phyloP scores from a whole-genome alignment of 1,140 invertebrate genomes.

The Eciton burchellii region DNA sequence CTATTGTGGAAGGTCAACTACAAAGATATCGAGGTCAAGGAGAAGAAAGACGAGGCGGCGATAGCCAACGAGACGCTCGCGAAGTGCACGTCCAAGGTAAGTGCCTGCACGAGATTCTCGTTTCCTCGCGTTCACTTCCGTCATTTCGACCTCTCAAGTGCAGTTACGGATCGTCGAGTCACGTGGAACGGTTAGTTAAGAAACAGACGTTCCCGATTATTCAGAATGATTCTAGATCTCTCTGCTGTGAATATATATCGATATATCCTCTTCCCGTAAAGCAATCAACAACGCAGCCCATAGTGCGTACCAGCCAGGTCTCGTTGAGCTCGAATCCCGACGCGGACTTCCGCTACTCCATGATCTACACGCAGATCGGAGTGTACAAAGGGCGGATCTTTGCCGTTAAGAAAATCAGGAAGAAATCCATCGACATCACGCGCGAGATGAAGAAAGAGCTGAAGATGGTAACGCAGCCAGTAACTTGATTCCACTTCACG shows the following conservation, averaged over 20 bases:
- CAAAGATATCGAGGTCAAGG: slow-evolving; percentile 92
- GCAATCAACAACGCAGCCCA: slow-evolving; percentile 82
- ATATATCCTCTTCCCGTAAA: slow-evolving; percentile 22
- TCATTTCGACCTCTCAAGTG: neutral
- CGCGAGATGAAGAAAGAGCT: slow-evolving; percentile 97
- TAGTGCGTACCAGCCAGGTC: slow-evolving; percentile 93
- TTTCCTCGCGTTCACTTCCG: neutral
- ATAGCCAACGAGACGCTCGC: slow-evolving; percentile 49
- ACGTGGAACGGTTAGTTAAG: neutral
- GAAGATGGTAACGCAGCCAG: slow-evolving; percentile 90
- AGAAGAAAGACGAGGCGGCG: slow-evolving; percentile 81
- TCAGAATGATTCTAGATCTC: neutral
- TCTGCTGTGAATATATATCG: neutral
- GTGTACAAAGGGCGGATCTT: slow-evolving; percentile 95
- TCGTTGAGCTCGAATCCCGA: slow-evolving; percentile 94
- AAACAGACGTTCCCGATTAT: neutral
- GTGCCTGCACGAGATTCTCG: neutral
- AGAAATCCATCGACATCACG: slow-evolving; percentile 95
- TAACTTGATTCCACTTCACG: slow-evolving; percentile 9
- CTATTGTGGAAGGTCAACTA: slow-evolving; percentile 98
- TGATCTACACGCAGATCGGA: slow-evolving; percentile 95
- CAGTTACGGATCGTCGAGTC: neutral
- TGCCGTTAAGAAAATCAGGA: slow-evolving; percentile 94
- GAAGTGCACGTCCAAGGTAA: slow-evolving; percentile 79
- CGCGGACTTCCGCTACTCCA: slow-evolving; percentile 93